Base-by-base conservation (phyloP, 2,888 invertebrate genomes). In the Polydrusus pterygomalis region DNA sequence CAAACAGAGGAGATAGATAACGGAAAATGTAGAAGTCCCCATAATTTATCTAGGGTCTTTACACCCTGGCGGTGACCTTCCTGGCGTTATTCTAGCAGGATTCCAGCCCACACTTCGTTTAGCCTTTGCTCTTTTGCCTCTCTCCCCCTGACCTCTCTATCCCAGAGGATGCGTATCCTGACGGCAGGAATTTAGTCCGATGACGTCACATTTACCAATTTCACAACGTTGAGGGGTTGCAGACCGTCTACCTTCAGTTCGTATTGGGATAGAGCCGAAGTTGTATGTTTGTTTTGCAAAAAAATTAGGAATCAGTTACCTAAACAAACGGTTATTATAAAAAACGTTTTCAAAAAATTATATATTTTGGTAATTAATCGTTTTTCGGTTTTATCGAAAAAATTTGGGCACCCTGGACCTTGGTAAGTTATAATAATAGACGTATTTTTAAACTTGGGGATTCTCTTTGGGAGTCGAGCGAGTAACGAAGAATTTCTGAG, bases 151-250 rank as follows among this genome's bases (percentile, higher is more conserved):
- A 20, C 25, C 54, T 54, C 25, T 20, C 54, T n/a, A n/a, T n/a
- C 30, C 30, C 25, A 25, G 54, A 54, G 54, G 54, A 25, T 54
- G 54, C 54, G 54, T 54, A 54, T 1, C 11, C 30, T 54, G 54
- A 54, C 54, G 30, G 25, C 54, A 54, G 54, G 54, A 30, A n/a
- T 54, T 25, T 54, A 54, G 30, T 25, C 25, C n/a, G 25, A 30
- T 54, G 25, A 54, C 54, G 54, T 54, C 54, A 54, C 54, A 25
- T 25, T 20, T 11, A 20, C 9, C 13, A 11, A 2, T 54, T 25
- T 30, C n/a, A n/a, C 54, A 30, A 54, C 30, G 25, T 54, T 54
- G 30, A 25, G 25, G 30, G 11, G 47, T 25, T 30, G 54, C n/a
- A 30, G n/a, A 30, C 54, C 54, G 13, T 25, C 25, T 6, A n/a